Base-by-base conservation (phyloP, 2,113 vertebrate species). In the Oriolus oriolus region DNA sequence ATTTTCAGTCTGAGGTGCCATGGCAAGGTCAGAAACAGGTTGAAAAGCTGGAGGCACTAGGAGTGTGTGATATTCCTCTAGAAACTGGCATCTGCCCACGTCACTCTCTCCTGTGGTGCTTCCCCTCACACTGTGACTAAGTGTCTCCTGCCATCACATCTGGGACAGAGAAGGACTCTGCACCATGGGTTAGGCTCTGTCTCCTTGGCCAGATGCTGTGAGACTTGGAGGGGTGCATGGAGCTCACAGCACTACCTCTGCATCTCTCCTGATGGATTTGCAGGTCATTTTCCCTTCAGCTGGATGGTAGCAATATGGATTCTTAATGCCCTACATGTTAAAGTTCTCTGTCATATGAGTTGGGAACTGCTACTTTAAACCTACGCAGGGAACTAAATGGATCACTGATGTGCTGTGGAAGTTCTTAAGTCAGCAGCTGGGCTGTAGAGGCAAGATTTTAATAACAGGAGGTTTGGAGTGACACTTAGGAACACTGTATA, bases 261-360 rank as follows among this genome's bases (percentile, higher is more conserved):
- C 26, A 10, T 65, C 42, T 47, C 18, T 84, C n/a, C n/a, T 0
- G 0, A 0, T 45, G 35, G 41, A 13, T 81, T 57, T 77, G 5
- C 35, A 31, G 22, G 7, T 68, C 33, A 18, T 13, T 35, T 52
- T 70, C 5, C 22, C 31, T 45, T 13, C 27, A 33, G n/a, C 23
- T 12, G 31, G 33, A 30, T n/a, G 8, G 35, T 15, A 66, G 69
- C 33, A 26, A 2, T 17, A 16, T 7, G 47, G 37, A 15, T 28
- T 69, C 6, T 3, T 61, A 30, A 28, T 30, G 42, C 16, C 26
- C 45, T 14, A 2, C 15, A 1, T 2, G 7, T 49, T 69, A 39
- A 53, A 23, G 24, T 37, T 77, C 10, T 63, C 28, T 16, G 27
- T 70, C 4, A 1, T n/a, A 4, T 6, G 13, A 86, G 28, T 45